These are phyloP conservation scores for Podarcis siculus DNA, from an alignment of 2,797 vertebrate species.

Conservation along the genomic window DNA sequence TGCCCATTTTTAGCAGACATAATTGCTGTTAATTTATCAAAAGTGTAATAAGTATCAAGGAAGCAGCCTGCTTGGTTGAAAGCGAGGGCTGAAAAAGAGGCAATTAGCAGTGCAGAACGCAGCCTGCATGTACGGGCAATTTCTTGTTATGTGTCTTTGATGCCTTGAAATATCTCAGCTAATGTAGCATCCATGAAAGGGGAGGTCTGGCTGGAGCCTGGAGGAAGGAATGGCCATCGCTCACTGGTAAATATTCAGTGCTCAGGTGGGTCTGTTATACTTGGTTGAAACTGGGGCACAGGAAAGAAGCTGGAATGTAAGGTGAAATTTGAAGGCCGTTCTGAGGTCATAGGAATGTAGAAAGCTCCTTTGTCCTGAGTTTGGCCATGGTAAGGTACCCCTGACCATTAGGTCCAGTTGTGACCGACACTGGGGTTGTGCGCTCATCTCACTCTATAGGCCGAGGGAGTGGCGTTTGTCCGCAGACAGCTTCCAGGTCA, in stretches of 20 bases:
- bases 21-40: slow-evolving; percentile 67
- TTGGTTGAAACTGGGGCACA: not conserved
- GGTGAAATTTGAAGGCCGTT: not conserved
- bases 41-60: slow-evolving; percentile 57
- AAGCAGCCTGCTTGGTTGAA: slow-evolving; percentile 41
- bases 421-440: too few relatives aligned
- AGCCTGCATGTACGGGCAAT: not conserved
- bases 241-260: not conserved
- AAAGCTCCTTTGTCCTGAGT: not conserved
- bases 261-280: not conserved
- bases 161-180: slow-evolving; percentile 23
- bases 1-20: slow-evolving; percentile 49
- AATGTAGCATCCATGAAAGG: slow-evolving; percentile 1
- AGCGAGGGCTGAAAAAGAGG: slow-evolving; percentile 14
- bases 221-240: not conserved
- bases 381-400: not conserved
- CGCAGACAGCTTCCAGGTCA: too few relatives aligned
- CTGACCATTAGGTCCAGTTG: too few relatives aligned
- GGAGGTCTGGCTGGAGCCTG: slow-evolving; percentile 1
- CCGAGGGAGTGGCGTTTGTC: too few relatives aligned
- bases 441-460: too few relatives aligned
- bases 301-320: not conserved
- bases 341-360: not conserved
- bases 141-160: not conserved
- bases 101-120: not conserved